A percentile compares a stretch with the other conserved stretches of the same genome.
Conservation (phyloP, 2,797 vertebrate species). For the Malurus leucopterus region DNA sequence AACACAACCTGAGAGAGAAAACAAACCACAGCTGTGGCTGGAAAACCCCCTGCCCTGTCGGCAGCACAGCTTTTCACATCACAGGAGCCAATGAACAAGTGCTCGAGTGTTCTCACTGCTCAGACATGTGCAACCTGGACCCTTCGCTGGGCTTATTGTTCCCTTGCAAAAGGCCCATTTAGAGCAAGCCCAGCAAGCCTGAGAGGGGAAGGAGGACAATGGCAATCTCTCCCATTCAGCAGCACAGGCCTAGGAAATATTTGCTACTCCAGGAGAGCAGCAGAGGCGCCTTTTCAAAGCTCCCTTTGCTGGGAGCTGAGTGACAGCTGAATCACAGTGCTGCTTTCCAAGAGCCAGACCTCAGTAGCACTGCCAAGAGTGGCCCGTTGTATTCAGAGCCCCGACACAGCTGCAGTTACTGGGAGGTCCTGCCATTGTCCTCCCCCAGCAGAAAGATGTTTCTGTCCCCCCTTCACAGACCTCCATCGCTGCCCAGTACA, state of each 20-base stretch:
- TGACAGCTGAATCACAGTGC: conserved; percentile 90
- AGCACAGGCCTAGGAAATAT: conserved; percentile 80
- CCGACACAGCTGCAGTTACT: conserved; percentile 85
- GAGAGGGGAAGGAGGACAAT: conserved; percentile 87
- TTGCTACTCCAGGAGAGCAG: conserved; percentile 80
- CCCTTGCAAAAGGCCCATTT: conserved; percentile 87
- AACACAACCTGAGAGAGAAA: conserved; percentile 23
- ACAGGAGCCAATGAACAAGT: conserved; percentile 68
- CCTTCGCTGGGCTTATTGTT: conserved; percentile 86
- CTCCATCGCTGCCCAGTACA: conserved; percentile 72
- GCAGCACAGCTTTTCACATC: conserved; percentile 64
- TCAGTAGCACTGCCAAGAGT: conserved; percentile 68
- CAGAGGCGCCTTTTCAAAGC: conserved; percentile 78
- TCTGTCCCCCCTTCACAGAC: conserved; percentile 73
- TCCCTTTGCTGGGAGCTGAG: conserved; percentile 81
- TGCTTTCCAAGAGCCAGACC: conserved; percentile 82
- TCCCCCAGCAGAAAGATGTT: conserved; percentile 70
- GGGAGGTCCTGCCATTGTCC: conserved; percentile 90
- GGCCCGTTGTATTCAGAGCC: conserved; percentile 75
- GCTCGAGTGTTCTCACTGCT: conserved; percentile 73
- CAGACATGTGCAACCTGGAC: conserved; percentile 84
- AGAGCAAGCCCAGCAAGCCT: conserved; percentile 80
- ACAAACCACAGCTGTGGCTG: conserved; percentile 56
- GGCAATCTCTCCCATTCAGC: conserved; percentile 77
- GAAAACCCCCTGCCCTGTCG: conserved; percentile 38